Evolutionary conservation across 2,888 invertebrate species (phyloP).

Genomic region (Syritta pipiens): DNA sequence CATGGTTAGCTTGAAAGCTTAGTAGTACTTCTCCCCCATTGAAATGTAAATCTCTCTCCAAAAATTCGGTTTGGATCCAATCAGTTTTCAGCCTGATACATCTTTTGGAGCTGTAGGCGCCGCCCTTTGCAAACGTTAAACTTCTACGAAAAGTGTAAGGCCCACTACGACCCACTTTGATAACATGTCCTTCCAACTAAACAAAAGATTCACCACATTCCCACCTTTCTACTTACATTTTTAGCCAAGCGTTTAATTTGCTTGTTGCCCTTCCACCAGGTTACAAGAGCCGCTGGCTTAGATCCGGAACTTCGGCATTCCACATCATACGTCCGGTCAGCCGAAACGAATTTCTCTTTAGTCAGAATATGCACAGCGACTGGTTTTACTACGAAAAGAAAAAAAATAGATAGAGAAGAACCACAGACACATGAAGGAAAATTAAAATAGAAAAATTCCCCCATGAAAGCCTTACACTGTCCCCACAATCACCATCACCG

Average conservation of each 20-base stretch:
- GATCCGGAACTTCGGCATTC: constrained; percentile 93
- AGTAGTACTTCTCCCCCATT: no score
- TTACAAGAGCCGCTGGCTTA: constrained; percentile 90
- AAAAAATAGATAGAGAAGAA: constrained; percentile 5
- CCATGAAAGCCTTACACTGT: no score
- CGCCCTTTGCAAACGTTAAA: no score
- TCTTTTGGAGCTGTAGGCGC: no score
- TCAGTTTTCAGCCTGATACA: no score
- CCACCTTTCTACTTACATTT: constrained; percentile 85
- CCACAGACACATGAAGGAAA: neutral
- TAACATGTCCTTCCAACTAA: no score
- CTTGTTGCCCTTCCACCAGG: constrained; percentile 94
- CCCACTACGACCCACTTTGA: no score
- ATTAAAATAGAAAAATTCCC: neutral
- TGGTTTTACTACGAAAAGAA: constrained; percentile 87
- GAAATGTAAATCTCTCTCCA: no score
- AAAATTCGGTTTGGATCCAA: no score
- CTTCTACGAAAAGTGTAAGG: no score
- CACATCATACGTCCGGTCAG: constrained; percentile 91
- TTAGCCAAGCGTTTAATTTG: constrained; percentile 89
- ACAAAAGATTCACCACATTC: no score
- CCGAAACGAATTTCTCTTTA: constrained; percentile 90
- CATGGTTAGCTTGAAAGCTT: no score
- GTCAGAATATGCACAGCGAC: constrained; percentile 90
- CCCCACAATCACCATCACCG: neutral